Evolutionary conservation across 2,888 invertebrate genomes (phyloP).

Genomic region (Polietes domitor): DNA sequence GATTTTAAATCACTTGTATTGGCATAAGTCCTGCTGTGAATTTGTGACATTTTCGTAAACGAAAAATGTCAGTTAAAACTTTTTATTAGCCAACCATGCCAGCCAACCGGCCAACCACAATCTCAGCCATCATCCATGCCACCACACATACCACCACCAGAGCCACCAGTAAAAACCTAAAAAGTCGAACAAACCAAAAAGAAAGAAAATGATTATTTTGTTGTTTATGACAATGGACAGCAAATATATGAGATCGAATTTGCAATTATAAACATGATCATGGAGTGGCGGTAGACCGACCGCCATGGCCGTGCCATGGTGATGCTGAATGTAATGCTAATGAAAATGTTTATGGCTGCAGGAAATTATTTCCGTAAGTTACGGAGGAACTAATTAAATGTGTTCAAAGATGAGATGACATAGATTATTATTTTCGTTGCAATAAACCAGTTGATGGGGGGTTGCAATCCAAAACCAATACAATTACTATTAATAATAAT

Average conservation of each 20-base stretch:
- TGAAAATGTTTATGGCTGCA: background rate
- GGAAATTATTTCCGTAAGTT: background rate
- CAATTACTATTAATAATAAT: too few species aligned
- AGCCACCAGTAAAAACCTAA: background rate
- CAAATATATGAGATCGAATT: conserved; percentile 60
- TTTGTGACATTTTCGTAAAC: conserved; percentile 80
- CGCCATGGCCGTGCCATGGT: background rate
- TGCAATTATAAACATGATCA: conserved; percentile 57
- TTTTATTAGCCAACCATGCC: conserved; percentile 73
- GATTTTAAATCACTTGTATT: conserved; percentile 80
- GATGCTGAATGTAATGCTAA: background rate
- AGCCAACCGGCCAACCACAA: conserved; percentile 12
- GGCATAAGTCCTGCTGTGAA: conserved; percentile 80
- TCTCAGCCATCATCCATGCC: background rate
- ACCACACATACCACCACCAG: background rate
- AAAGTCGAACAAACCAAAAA: background rate
- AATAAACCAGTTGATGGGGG: too few species aligned
- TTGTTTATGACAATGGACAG: conserved; percentile 39
- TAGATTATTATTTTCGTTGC: too few species aligned
- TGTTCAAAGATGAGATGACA: too few species aligned
- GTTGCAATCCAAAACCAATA: too few species aligned
- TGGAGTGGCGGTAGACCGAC: background rate
- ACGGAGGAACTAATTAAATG: conserved; percentile 10
- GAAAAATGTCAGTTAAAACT: conserved; percentile 80
- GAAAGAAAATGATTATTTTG: conserved; percentile 29